Base-by-base conservation (phyloP, 2,113 vertebrate genomes). In the Amphiprion percula region DNA sequence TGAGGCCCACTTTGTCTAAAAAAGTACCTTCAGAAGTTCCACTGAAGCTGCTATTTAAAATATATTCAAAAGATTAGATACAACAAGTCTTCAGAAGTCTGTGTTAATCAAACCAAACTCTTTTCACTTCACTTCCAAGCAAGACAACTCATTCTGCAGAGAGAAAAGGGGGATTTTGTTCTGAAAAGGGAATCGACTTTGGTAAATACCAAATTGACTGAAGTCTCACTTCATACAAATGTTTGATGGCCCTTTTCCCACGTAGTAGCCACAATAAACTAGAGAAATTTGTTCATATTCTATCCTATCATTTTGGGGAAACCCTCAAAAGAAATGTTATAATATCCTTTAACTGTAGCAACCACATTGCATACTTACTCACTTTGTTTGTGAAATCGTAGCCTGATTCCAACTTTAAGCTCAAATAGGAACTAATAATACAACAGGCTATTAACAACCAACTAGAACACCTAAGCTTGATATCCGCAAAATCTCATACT, bases 401-500 rank as follows among this genome's bases (percentile, higher is more conserved):
- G 62, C 19, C 4, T 39, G 23, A 17, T 12, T 11, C 0, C 49
- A 46, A 58, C 14, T 66, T 30, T 68, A 65, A 56, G 8, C 10
- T 69, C 28, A 16, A 65, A 52, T 23, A 16, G 44, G 50, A 23
- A 21, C 0, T n/a, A 33, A 2, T 1, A 37, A 23, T 16, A 19
- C 19, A 67, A 17, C 19, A 39, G 1, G 2, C 10, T 14, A 3
- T 28, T 24, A 60, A 6, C 5, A 28, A 14, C 21, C 3, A 63
- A 8, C 16, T 24, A 65, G 4, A 46, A 21, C 21, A 5, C 3
- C 12, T 39, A 0, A 80, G 23, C 2, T n/a, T 17, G 16, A 37
- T 2, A 63, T 67, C 16, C 14, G 52, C 19, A 46, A 60, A 58
- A 39, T 79, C 14, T 23, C 52, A 78, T 44, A 14, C 24, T 16